Base-by-base conservation (phyloP, 2,888 invertebrate species). In the Cremastobaeus sp. region DNA sequence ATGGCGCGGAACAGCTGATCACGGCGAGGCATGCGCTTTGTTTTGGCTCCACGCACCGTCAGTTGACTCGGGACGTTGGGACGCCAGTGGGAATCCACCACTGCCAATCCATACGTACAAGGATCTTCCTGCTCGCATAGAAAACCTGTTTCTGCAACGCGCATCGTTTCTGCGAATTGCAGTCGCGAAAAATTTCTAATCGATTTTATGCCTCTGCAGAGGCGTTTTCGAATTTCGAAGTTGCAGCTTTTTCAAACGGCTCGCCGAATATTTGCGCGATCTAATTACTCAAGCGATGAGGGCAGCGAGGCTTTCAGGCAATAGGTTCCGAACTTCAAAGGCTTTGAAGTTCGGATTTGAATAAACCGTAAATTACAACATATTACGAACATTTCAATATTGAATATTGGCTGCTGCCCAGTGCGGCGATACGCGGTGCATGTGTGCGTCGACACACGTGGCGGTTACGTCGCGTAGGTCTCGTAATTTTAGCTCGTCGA, bases 1-100 rank as follows among this genome's bases (percentile, higher is more conserved):
- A 86, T 86, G 85, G 85, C 84, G 80, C 69, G 59, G 78, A 86
- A 85, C 86, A 86, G 86, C 86, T 86, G 86, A 85, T 86, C 82
- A 78, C 20, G 41, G 9, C 15, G 60, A 74, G 78, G 82, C 83
- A 80, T 80, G 83, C 84, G 85, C 80, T 20, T 55, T 57, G 54
- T 62, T 70, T 70, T 50, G 55, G 62, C 48, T 62, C n/a, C 9
- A 41, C 50, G 52, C 66, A 21, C 62, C 62, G 62, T 66, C 52
- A 45, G 47, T 11, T 43, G 12, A 37, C 50, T 15, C 17, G 9
- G 11, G 1, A 32, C 2, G 30, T 18, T 30, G 15, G 8, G 25
- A 25, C 25, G 25, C 5, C 25, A 8, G 4, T 8, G 25, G 8
- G 8, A 5, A 4, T 25, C 4, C 25, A 25, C 8, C 25, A 8